Evolutionary conservation across 1,140 invertebrate species (phyloP).

Genomic region (Heliconius hermathena): DNA sequence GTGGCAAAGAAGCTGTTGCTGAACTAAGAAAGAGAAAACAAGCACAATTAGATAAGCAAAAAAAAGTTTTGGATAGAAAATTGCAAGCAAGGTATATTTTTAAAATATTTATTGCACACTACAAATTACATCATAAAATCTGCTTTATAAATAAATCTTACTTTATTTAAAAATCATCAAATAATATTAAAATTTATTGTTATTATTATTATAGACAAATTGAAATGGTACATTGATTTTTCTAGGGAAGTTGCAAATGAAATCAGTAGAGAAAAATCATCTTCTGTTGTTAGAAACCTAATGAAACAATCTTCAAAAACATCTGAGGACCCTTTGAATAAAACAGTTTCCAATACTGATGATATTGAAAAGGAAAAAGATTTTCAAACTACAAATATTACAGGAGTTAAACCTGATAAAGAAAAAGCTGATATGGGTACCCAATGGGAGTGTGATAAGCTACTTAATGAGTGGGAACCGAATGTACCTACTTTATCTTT

Average conservation of each 20-base stretch:
- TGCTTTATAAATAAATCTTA: constrained; percentile 39
- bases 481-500: constrained; percentile 56
- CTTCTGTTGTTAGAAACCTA: constrained; percentile 48
- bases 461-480: constrained; percentile 60
- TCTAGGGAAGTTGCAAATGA: constrained; percentile 69
- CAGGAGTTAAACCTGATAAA: constrained; percentile 35
- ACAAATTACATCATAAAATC: constrained; percentile 42
- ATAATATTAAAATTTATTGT: background rate
- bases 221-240: constrained; percentile 30
- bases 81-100: constrained; percentile 61
- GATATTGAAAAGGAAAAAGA: constrained; percentile 30
- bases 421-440: constrained; percentile 65
- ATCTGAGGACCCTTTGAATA: constrained; percentile 37
- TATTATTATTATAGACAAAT: background rate
- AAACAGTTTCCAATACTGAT: constrained; percentile 27
- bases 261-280: constrained; percentile 69
- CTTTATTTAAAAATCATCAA: background rate
- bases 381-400: constrained; percentile 38
- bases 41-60: constrained; percentile 69
- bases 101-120: constrained; percentile 42
- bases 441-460: constrained; percentile 60
- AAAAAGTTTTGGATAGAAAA: constrained; percentile 69
- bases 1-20: constrained; percentile 66
- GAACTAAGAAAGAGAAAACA: constrained; percentile 62
- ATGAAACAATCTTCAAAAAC: constrained; percentile 38